Percentiles rank a stretch among this genome's conserved stretches.
Evolutionary conservation across 2,797 vertebrate genomes (phyloP).

Genomic region (Sebastes hubbsi): DNA sequence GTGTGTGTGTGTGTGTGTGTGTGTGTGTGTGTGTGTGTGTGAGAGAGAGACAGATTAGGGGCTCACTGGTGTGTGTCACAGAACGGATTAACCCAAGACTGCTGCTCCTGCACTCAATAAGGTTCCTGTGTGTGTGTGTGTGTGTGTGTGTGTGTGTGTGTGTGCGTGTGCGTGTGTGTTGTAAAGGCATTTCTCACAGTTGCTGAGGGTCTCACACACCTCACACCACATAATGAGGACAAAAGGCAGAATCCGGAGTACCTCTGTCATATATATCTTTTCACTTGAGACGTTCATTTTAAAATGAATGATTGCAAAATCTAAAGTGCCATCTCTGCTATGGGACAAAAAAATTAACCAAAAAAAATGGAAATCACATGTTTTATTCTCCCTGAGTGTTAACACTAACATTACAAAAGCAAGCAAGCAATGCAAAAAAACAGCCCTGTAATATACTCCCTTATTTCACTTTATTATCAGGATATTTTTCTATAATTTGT

Average conservation of each 20-base stretch:
- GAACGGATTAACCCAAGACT: conserved; percentile 70
- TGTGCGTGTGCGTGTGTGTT: conserved; percentile 5
- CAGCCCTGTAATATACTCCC: neutral
- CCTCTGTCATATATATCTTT: neutral
- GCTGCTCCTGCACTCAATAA: conserved; percentile 56
- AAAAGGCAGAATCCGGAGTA: neutral
- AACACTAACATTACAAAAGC: neutral
- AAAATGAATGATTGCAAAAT: neutral
- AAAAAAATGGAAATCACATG: neutral
- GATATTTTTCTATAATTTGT: neutral
- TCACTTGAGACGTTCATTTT: neutral
- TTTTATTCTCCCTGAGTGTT: neutral
- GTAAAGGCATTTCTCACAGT: conserved; percentile 27
- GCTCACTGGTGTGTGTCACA: conserved; percentile 72
- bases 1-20: conserved; percentile 15
- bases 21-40: conserved; percentile 21
- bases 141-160: conserved; percentile 18
- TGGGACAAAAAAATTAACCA: neutral
- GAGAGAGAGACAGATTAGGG: conserved; percentile 56
- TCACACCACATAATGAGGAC: conserved; percentile 17
- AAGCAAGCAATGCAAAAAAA: neutral
- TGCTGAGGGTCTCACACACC: conserved; percentile 13
- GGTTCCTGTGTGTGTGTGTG: conserved; percentile 14
- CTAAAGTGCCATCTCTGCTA: neutral
- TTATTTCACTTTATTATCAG: neutral